Base-by-base conservation (phyloP, 2,113 vertebrate genomes). In the Myiagra hebetior region DNA sequence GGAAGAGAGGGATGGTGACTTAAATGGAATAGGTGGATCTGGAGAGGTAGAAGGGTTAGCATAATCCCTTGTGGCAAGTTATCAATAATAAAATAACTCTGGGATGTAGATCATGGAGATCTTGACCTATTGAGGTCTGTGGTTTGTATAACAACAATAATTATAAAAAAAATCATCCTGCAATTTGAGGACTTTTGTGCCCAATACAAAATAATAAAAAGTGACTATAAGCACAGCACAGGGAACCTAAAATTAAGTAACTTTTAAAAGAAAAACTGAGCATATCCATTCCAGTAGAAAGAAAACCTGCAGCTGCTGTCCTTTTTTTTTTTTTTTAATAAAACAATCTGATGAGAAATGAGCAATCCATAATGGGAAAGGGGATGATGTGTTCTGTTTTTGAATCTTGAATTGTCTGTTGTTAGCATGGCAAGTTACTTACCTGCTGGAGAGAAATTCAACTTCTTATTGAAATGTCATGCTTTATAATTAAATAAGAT, bases 401-500 rank as follows among this genome's bases (percentile, higher is more conserved):
- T 67, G 68, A 68, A 75, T 82, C 56, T 73, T 49, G 37, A 91
- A 20, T 64, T 89, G 55, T 64, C 49, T 90, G 9, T 79, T 79
- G 75, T 39, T 82, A 94, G 77, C 55, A 62, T 70, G 64, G 77
- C 64, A 64, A 78, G 84, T 85, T 89, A 69, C 46, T 74, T 78
- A 89, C 77, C 46, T 75, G 74, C 69, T 68, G 56, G 27, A 70
- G 77, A 89, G 67, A 76, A 94, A 76, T 82, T 90, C 33, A 68
- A 46, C 73, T 90, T 85, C 64, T 72, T 90, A 72, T 42, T 95
- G 70, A 93, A 92, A 85, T 90, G 39, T 41, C 70, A 82, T 87
- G 82, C 82, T 87, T 88, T 60, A 19, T 95, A 90, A 95, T 93
- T 95, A 92, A 93, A 82, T 75, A 85, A 83, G 68, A 91, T 81